Evolutionary conservation across 2,888 invertebrate species (phyloP).

Genomic region (Antheraea assamensis): DNA sequence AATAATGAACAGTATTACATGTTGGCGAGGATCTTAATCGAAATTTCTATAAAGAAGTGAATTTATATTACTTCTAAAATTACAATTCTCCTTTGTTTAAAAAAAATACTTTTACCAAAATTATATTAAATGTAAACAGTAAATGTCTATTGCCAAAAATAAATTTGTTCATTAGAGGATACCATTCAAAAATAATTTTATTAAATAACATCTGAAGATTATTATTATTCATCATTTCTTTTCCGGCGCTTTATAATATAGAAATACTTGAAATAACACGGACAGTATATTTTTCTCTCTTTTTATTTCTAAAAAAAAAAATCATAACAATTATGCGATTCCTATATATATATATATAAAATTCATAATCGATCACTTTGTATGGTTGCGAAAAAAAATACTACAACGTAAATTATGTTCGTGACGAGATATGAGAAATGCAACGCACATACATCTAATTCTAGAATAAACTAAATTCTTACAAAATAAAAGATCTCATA

Average conservation of each 20-base stretch:
- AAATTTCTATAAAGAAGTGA: too few relatives aligned
- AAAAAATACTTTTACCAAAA: too few relatives aligned
- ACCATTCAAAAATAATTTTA: not conserved
- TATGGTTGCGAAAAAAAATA: not conserved
- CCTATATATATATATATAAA: too few relatives aligned
- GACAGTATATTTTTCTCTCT: not conserved
- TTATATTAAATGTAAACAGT: too few relatives aligned
- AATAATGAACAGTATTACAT: too few relatives aligned
- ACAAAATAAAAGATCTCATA: not conserved
- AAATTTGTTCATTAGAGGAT: not conserved
- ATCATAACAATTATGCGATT: too few relatives aligned
- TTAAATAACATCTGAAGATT: not conserved
- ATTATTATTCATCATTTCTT: accelerated
- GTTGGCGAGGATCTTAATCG: too few relatives aligned
- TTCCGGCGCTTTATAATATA: not conserved
- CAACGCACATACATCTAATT: not conserved
- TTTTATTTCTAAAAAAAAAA: too few relatives aligned
- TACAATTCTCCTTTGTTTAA: too few relatives aligned
- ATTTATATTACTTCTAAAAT: too few relatives aligned
- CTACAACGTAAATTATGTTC: not conserved
- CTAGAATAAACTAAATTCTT: not conserved
- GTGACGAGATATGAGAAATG: not conserved
- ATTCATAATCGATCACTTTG: too few relatives aligned
- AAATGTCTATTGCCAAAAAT: not conserved
- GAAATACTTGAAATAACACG: not conserved